Percentiles rank a stretch among this genome's conserved stretches.
phyloP scores from a whole-genome alignment of 2,113 vertebrate genomes.

The Catagonus wagneri region DNA sequence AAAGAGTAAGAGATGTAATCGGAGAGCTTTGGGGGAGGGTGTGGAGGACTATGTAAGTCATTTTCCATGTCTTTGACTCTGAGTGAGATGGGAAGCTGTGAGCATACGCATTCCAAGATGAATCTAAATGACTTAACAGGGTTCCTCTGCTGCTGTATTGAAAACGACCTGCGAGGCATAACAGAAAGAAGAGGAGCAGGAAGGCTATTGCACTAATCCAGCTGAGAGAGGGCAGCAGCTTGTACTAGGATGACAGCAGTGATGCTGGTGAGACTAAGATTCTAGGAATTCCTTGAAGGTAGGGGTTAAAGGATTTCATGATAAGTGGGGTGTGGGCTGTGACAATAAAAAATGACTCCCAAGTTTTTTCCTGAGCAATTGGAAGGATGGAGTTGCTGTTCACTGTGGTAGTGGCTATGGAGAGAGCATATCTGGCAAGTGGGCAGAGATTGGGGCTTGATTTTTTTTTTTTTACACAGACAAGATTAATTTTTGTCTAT shows the following conservation, averaged over 20 bases:
- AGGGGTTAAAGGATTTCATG: not conserved
- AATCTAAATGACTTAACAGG: not conserved
- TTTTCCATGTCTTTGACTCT: not conserved
- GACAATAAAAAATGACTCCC: not conserved
- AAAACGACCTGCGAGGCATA: not conserved
- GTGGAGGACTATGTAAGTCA: not conserved
- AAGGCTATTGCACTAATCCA: not conserved
- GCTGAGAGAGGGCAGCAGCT: not conserved
- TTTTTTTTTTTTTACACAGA: not conserved
- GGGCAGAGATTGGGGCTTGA: not conserved
- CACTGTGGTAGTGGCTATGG: accelerated
- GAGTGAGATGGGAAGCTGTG: not conserved
- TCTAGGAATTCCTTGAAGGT: not conserved
- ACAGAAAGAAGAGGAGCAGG: not conserved
- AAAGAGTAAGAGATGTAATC: not conserved
- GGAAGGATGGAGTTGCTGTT: not conserved
- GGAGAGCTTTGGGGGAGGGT: not conserved
- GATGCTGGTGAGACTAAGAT: not conserved
- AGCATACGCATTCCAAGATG: not conserved
- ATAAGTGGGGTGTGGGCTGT: not conserved
- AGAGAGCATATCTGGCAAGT: not conserved
- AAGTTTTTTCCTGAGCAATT: not conserved
- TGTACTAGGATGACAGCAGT: not conserved
- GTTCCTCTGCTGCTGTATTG: not conserved
- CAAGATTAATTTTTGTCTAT: not conserved